Evolutionary conservation across 2,113 vertebrate species (phyloP).

Genomic region (Mormyrus lacerda): DNA sequence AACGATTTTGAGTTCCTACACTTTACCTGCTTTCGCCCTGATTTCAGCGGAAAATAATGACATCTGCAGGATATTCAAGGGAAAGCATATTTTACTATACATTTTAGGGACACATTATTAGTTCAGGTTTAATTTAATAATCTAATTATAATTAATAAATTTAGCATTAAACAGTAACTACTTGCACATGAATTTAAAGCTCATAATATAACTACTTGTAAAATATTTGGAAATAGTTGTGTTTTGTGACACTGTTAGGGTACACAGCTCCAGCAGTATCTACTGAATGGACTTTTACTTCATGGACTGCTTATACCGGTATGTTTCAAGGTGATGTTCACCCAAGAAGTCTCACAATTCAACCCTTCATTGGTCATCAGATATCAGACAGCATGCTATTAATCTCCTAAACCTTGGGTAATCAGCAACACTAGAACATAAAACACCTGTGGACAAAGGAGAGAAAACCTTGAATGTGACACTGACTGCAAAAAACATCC

Average conservation of each 20-base stretch:
- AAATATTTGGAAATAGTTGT: background rate
- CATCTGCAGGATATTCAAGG: background rate
- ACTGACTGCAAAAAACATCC: background rate
- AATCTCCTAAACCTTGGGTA: background rate
- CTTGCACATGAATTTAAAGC: background rate
- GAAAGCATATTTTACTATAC: background rate
- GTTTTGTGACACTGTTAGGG: background rate
- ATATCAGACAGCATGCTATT: background rate
- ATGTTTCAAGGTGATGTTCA: background rate
- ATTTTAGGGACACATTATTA: background rate
- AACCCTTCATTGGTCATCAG: background rate
- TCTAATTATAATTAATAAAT: background rate
- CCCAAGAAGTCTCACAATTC: background rate
- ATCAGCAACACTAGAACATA: background rate
- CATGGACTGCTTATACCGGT: background rate
- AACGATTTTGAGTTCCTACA: background rate
- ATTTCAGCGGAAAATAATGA: background rate
- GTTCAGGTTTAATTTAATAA: background rate
- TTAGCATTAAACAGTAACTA: background rate
- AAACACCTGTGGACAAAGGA: background rate
- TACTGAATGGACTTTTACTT: background rate
- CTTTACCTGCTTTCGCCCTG: too few relatives aligned
- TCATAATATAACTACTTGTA: background rate
- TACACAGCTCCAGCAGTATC: background rate
- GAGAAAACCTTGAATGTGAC: conserved; percentile 3